phyloP scores from a whole-genome alignment of 2,888 invertebrate species.

The Lepidochitona cinerea region DNA sequence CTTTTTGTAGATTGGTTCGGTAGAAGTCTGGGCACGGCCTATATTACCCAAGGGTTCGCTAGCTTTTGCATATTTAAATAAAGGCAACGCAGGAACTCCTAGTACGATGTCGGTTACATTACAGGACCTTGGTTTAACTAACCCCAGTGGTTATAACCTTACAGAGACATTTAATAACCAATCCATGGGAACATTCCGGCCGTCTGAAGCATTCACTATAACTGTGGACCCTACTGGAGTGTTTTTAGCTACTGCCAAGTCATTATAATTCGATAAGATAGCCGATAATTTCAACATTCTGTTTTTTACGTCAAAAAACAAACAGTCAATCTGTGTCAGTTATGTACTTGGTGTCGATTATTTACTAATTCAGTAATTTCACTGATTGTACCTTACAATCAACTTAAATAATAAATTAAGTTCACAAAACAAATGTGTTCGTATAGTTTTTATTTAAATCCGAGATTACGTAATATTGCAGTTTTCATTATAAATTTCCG shows the following conservation, averaged over 20 bases:
- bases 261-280: no score
- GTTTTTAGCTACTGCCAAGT: conserved; percentile 30
- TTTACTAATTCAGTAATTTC: no score
- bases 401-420: no score
- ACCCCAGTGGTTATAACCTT: conserved; percentile 46
- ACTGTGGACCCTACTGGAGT: conserved; percentile 42
- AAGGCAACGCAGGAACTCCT: background rate
- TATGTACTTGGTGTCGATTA: no score
- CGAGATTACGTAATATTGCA: no score
- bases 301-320: no score
- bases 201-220: conserved; percentile 34
- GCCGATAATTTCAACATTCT: no score
- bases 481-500: no score
- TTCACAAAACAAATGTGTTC: no score
- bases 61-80: background rate
- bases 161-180: conserved; percentile 59
- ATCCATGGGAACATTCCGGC: conserved; percentile 43
- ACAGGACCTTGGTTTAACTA: background rate
- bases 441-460: no score
- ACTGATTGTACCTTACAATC: no score
- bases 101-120: background rate
- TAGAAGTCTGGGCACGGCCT: background rate
- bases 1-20: background rate
- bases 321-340: no score
- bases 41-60: background rate